Evolutionary conservation across 2,888 invertebrate genomes (phyloP).

Genomic region (Parascotia fuliginaria): DNA sequence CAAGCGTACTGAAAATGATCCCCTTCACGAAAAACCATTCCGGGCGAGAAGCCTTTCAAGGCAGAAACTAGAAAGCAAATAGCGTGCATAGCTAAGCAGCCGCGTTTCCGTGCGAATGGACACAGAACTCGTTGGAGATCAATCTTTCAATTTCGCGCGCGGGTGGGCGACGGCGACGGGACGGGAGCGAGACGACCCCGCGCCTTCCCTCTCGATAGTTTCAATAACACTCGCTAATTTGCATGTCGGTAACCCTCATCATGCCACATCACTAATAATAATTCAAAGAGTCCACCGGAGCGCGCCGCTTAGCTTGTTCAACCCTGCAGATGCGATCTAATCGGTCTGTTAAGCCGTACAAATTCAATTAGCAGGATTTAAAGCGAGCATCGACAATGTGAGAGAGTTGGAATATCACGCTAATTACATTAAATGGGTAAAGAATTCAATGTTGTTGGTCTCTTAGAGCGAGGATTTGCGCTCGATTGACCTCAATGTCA

Average conservation of each 20-base stretch:
- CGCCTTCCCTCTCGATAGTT: slow-evolving; percentile 32
- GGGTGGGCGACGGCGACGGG: slow-evolving; percentile 14
- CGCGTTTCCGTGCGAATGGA: slow-evolving; percentile 30
- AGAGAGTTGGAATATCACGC: slow-evolving; percentile 35
- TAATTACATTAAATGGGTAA: slow-evolving; percentile 18
- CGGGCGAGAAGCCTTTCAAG: slow-evolving; percentile 32
- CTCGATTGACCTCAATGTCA: too few species aligned
- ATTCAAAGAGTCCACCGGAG: slow-evolving; percentile 44
- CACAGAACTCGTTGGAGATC: slow-evolving; percentile 41
- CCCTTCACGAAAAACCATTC: slow-evolving; percentile 20
- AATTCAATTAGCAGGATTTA: slow-evolving; percentile 64
- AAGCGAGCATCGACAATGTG: slow-evolving; percentile 37
- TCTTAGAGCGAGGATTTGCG: not conserved
- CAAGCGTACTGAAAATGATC: slow-evolving; percentile 13
- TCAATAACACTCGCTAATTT: slow-evolving; percentile 49
- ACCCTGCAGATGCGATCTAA: slow-evolving; percentile 58
- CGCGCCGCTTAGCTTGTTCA: slow-evolving; percentile 44
- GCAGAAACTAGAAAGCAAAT: slow-evolving; percentile 22
- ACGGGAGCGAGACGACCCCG: not conserved
- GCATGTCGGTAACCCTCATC: slow-evolving; percentile 45
- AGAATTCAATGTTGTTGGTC: not conserved
- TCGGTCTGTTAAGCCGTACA: slow-evolving; percentile 62
- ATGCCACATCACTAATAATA: slow-evolving; percentile 46
- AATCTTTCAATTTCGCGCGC: slow-evolving; percentile 44
- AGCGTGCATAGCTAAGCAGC: slow-evolving; percentile 34